Evolutionary conservation across 2,797 vertebrate species (phyloP).

Genomic region (Halcyon smyrnensis): DNA sequence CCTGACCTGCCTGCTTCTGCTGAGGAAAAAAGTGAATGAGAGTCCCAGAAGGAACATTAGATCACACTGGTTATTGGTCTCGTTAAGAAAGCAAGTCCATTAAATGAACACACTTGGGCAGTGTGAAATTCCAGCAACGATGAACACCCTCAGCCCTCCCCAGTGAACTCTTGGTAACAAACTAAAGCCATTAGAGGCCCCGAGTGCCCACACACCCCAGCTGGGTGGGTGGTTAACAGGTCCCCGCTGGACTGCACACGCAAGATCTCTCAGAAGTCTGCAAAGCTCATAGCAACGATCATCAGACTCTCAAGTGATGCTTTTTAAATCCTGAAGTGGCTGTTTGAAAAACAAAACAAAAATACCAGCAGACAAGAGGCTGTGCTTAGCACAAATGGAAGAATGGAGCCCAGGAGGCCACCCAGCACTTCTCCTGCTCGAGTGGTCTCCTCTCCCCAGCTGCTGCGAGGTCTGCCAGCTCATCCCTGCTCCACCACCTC

Average conservation of each 20-base stretch:
- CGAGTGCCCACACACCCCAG: not conserved
- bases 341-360: not conserved
- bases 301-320: slow-evolving; percentile 12
- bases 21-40: not conserved
- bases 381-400: not conserved
- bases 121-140: not conserved
- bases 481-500: not conserved
- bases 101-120: slow-evolving; percentile 17
- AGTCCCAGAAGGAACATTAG: slow-evolving; percentile 8
- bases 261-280: not conserved
- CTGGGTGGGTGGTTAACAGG: not conserved
- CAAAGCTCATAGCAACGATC: not conserved
- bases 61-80: not conserved
- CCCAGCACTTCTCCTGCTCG: not conserved
- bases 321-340: slow-evolving; percentile 17
- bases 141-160: not conserved
- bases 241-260: not conserved
- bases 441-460: not conserved
- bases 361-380: not conserved
- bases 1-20: slow-evolving; percentile 26
- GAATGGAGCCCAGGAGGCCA: not conserved
- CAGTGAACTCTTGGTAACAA: not conserved
- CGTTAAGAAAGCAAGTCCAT: slow-evolving; percentile 22
- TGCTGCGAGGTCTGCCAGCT: not conserved
- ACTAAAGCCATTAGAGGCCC: not conserved